Evolutionary conservation across 1,140 invertebrate genomes (phyloP), one percentile per base, ranked within the genome.

Genomic region (Pygmarrhopalites habei): DNA sequence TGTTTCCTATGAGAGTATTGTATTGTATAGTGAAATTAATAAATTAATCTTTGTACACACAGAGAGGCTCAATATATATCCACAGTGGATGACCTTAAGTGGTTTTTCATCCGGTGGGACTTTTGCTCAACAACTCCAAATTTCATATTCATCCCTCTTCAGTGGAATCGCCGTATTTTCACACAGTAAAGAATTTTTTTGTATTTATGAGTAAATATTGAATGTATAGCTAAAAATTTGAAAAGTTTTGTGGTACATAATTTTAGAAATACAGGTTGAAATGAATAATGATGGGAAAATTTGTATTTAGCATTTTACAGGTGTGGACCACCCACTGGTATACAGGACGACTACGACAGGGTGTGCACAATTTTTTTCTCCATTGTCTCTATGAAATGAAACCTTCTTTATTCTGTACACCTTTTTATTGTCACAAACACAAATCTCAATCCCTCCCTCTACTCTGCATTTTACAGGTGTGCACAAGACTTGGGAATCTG

Each of bases 51-150:
- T n/a, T n/a, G n/a, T n/a, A n/a, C n/a, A n/a, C n/a, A 21, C 25
- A 68, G 66, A 57, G 41, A 26, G 19, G 23, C 62, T 64, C 5
- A 43, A 58, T 39, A 61, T 68, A 15, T 55, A 55, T 47, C 51
- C 28, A 17, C 26, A 66, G 21, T 35, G 58, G 19, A 60, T 69
- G n/a, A 69, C 64, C 0, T 29, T 69, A 4, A 59, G 53, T 14
- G 67, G 67, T 17, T 69, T 69, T 32, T 64, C 60, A 2, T 59
- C 53, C 44, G 67, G 67, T 2, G 67, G 60, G 32, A 64, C 59
- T 7, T 60, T 66, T 30, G 67, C 67, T 52, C 67, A 69, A 29
- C 64, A 66, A 52, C 26, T 69, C n/a, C 62, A 63, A 46, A 64
- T 69, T 15, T 66, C 67, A 2, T 61, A 69, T 32, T 66, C 67